phyloP scores from a whole-genome alignment of 2,113 vertebrate species.

The Fulmarus glacialis region DNA sequence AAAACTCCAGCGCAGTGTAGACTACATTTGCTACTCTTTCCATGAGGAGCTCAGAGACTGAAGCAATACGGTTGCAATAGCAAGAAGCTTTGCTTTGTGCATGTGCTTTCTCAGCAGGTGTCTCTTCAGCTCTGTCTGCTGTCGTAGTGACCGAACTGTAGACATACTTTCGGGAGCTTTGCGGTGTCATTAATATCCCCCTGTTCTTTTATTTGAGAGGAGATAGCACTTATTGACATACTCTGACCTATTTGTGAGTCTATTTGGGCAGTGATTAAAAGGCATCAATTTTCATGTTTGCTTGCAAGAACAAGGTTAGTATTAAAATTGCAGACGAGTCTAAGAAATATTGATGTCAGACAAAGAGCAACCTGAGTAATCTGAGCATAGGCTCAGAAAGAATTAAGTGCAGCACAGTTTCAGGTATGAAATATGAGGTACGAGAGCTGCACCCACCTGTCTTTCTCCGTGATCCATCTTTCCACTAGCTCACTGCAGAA shows the following conservation, averaged over 20 bases:
- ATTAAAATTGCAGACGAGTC: background rate
- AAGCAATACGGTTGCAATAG: background rate
- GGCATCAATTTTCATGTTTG: background rate
- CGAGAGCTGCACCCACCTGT: background rate
- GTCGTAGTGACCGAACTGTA: accelerated
- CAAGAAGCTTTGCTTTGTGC: background rate
- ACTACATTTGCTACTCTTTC: background rate
- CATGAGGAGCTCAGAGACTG: background rate
- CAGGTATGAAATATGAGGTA: background rate
- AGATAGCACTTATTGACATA: background rate
- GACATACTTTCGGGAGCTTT: background rate
- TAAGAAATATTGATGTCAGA: background rate
- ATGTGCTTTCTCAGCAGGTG: background rate
- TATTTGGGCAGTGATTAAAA: background rate
- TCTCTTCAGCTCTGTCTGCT: background rate
- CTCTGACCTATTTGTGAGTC: background rate
- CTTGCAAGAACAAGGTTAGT: background rate
- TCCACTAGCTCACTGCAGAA: background rate
- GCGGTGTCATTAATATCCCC: background rate
- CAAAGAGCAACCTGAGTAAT: background rate
- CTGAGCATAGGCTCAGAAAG: background rate
- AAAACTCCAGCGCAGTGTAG: background rate
- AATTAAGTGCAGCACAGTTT: background rate
- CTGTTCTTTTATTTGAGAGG: background rate
- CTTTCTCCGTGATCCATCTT: background rate